Evolutionary conservation across 1,140 invertebrate species (phyloP), one percentile per base, ranked within the genome.

Genomic region (Drosophila trapezifrons): DNA sequence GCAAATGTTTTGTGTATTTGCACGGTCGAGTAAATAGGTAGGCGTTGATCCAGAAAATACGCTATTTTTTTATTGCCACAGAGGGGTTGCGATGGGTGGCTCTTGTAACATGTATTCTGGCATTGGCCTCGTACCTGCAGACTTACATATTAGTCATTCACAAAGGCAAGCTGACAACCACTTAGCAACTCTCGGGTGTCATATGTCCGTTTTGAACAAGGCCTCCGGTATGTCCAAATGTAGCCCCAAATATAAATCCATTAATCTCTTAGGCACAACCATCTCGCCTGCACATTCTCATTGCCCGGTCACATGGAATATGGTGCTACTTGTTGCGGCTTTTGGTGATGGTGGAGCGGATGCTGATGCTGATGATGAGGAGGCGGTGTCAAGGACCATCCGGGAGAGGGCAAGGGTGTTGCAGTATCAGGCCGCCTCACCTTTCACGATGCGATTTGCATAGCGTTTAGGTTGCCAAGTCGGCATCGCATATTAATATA

Each of bases 401-500:
- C 60, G 52, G 56, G 46, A 72, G 76, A 83, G 67, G 71, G 71
- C 80, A 69, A 57, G 12, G 49, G 49, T 52, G 49, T 20, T 79
- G 62, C 59, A 46, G 77, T 62, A 46, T 65, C 22, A 66, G 77
- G 78, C 80, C 77, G 60, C 56, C 66, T 79, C 75, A 74, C 71
- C 76, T 80, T 80, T 80, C 76, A 66, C 70, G 59, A 74, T 89
- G 84, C 79, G 63, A 83, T 89, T 87, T 83, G 84, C 83, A 83
- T 67, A 71, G 80, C 76, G 72, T 89, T 87, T 87, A 89, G 57
- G 47, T 79, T 77, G 78, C 83, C 79, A 54, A 64, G 47, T 45
- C n/a, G 54, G 22, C 51, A 47, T 72, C 56, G 51, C 55, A 62
- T 59, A 66, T 86, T 82, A 78, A 87, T 82, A 82, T 82, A 75